Evolutionary conservation across 2,113 vertebrate genomes (phyloP), one percentile per base, ranked within the genome.

Genomic region (Pleuronectes platessa): DNA sequence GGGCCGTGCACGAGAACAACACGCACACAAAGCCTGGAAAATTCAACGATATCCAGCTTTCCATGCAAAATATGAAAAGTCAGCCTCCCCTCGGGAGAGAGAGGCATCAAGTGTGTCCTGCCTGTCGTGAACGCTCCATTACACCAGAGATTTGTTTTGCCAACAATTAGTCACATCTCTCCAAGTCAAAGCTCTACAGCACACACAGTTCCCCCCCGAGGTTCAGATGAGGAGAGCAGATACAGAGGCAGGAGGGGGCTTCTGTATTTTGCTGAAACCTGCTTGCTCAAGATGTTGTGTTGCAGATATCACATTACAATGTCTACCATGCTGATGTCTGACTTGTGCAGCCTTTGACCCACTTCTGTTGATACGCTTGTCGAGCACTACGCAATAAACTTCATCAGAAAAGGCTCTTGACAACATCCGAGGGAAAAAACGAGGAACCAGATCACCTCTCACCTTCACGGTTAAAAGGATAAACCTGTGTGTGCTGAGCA

Each of bases 81-180:
- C 10, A 15, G 15, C 7, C 71, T 61, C 70, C 27, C 45, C 72
- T 68, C 26, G 24, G 61, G 77, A 69, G 66, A 56, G 66, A 56
- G 59, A 64, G 17, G 20, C 55, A 45, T 45, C 45, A 49, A 61
- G 54, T 12, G 21, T 45, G 0, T 49, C 54, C 66, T 68, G 68
- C 54, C 65, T 74, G 64, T 68, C 56, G 61, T 35, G 56, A 78
- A 74, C 1, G 40, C 86, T 69, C 53, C 55, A 67, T 83, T 83
- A 78, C 55, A 69, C 74, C 55, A 21, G 61, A 69, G 71, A 80
- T 82, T 68, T 74, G 65, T 84, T 87, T 89, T 69, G 68, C 79
- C 69, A 21, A 71, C 74, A 86, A 83, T 89, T 79, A 85, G 83
- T 78, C 85, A 63, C 74, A 73, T 79, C 76, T 83, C 76, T 81